phyloP scores from a whole-genome alignment of 2,797 vertebrate genomes.

The Anableps anableps region DNA sequence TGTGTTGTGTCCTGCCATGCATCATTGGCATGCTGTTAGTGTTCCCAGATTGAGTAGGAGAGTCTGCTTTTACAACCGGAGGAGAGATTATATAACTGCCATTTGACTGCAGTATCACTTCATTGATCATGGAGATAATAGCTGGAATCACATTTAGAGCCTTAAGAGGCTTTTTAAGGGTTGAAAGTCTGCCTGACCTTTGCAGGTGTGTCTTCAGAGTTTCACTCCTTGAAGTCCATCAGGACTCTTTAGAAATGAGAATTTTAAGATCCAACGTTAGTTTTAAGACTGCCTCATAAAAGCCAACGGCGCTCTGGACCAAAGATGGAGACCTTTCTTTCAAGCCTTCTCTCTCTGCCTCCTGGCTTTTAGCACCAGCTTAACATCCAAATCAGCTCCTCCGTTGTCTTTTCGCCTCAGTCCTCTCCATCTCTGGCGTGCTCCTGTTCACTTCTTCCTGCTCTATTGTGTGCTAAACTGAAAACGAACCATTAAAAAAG shows the following conservation, averaged over 20 bases:
- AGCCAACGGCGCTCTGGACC: not conserved
- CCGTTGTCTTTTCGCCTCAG: too few relatives aligned
- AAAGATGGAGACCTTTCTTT: not conserved
- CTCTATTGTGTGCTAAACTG: slow-evolving; percentile 20
- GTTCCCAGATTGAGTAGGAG: slow-evolving; percentile 9
- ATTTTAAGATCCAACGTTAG: not conserved
- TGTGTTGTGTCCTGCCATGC: not conserved
- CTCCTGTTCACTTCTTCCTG: slow-evolving; percentile 27
- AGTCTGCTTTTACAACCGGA: slow-evolving; percentile 25
- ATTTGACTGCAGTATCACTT: slow-evolving; percentile 20
- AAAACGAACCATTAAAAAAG: slow-evolving; percentile 37
- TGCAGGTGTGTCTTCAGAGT: not conserved
- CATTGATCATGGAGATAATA: slow-evolving; percentile 38
- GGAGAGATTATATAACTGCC: slow-evolving; percentile 16
- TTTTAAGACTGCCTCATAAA: not conserved
- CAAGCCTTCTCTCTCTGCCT: not conserved
- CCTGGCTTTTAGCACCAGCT: not conserved
- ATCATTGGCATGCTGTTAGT: not conserved
- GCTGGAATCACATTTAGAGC: slow-evolving; percentile 4
- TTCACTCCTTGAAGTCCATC: not conserved
- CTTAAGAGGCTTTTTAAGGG: slow-evolving; percentile 22
- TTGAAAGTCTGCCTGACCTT: slow-evolving; percentile 11
- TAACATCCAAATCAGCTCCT: too few relatives aligned
- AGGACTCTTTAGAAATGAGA: not conserved
- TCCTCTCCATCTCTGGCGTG: not conserved